Evolutionary conservation across 1,140 invertebrate genomes (phyloP).

Genomic region (Portunus trituberculatus): DNA sequence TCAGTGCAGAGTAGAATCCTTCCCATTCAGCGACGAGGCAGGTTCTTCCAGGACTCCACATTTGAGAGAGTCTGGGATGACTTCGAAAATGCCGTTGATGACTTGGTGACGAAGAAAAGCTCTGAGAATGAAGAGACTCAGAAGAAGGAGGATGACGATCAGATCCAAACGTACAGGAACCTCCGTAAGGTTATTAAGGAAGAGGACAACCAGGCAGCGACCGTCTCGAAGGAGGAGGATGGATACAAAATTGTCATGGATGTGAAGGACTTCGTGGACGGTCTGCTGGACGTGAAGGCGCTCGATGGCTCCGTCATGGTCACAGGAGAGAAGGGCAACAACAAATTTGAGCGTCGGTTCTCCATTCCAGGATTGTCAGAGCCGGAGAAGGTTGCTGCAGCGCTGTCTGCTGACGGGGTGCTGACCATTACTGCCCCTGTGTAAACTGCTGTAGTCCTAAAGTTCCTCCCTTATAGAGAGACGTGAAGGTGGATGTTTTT

Average conservation of each 20-base stretch:
- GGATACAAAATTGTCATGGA: constrained; percentile 75
- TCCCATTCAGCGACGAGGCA: constrained; percentile 71
- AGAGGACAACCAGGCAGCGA: constrained; percentile 73
- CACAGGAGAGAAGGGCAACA: constrained; percentile 63
- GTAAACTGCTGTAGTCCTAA: not conserved
- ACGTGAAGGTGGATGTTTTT: no score
- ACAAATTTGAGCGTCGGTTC: constrained; percentile 73
- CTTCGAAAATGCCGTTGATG: constrained; percentile 76
- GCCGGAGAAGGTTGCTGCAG: constrained; percentile 68
- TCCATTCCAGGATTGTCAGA: constrained; percentile 61
- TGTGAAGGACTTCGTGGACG: constrained; percentile 76
- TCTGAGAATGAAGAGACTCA: constrained; percentile 34
- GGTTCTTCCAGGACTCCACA: constrained; percentile 74
- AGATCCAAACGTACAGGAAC: constrained; percentile 68
- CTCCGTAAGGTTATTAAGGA: constrained; percentile 68
- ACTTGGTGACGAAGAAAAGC: constrained; percentile 62
- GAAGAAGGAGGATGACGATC: constrained; percentile 52
- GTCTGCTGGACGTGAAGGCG: constrained; percentile 74
- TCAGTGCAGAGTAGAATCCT: constrained; percentile 59
- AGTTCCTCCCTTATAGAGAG: no score
- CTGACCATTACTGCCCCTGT: constrained; percentile 74
- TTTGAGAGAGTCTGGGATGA: constrained; percentile 77
- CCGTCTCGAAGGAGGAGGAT: constrained; percentile 61
- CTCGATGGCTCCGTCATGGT: constrained; percentile 67
- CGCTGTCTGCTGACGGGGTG: constrained; percentile 73